phyloP scores from a whole-genome alignment of 2,113 vertebrate species.

The Nettapus auritus region DNA sequence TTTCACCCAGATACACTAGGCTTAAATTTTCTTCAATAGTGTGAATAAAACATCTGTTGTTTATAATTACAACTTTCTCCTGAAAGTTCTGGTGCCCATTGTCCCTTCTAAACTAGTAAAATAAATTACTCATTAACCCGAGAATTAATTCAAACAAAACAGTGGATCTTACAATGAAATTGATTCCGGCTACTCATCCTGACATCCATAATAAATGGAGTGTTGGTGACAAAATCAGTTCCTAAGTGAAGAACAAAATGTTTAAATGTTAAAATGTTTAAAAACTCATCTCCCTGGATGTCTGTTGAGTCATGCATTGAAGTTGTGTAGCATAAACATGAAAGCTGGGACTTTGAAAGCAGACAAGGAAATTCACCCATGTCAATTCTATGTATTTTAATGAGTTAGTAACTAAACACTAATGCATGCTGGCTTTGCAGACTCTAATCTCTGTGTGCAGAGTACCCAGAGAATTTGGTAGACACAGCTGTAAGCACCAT shows the following conservation, averaged over 20 bases:
- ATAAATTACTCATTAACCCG: neutral
- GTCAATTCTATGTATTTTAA: neutral
- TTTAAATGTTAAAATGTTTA: neutral
- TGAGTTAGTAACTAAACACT: neutral
- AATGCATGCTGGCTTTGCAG: neutral
- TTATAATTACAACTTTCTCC: neutral
- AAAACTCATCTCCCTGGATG: neutral
- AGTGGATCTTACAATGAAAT: neutral
- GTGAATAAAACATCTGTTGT: neutral
- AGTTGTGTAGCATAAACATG: neutral
- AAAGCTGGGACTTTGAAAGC: neutral
- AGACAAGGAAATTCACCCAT: neutral
- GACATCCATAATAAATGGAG: neutral
- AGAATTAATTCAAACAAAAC: neutral
- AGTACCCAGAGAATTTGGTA: neutral
- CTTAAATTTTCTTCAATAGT: neutral
- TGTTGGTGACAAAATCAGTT: neutral
- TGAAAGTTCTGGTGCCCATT: neutral
- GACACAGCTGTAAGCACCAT: neutral
- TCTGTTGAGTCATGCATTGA: neutral
- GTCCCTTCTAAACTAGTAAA: neutral
- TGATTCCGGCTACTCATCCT: neutral
- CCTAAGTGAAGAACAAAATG: neutral
- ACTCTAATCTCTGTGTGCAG: neutral
- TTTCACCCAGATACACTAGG: neutral